These are phyloP conservation scores for Australoheros scitulus DNA, from an alignment of 2,113 vertebrate genomes.

Conservation along the genomic window DNA sequence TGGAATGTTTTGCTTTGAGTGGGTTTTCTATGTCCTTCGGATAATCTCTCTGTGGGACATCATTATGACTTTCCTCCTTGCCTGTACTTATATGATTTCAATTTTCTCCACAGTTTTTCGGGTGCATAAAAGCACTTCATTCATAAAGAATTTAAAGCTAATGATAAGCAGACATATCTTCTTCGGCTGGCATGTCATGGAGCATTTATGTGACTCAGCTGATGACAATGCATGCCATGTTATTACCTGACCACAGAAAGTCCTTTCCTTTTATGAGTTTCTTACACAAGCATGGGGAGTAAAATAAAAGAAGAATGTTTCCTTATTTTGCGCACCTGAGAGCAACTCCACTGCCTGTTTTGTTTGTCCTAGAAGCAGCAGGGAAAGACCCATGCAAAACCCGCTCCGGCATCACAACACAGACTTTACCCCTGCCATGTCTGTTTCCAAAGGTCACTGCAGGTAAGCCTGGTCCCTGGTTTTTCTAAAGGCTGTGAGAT, in stretches of 20 bases:
- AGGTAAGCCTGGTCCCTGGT: constrained; percentile 2
- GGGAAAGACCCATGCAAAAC: constrained; percentile 36
- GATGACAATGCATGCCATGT: constrained; percentile 75
- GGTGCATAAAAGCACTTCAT: background rate
- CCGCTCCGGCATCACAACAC: background rate
- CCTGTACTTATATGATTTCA: background rate
- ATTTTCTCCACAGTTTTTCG: background rate
- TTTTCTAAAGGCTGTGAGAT: background rate
- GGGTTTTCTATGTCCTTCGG: background rate
- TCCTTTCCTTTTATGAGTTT: constrained; percentile 77
- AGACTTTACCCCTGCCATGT: constrained; percentile 17
- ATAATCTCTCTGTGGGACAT: background rate
- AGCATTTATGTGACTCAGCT: constrained; percentile 76
- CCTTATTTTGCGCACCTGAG: constrained; percentile 66
- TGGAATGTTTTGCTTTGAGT: background rate
- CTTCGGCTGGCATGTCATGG: constrained; percentile 65
- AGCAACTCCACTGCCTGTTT: constrained; percentile 57
- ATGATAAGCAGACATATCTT: constrained; percentile 18
- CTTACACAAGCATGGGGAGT: constrained; percentile 59
- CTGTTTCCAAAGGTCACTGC: constrained; percentile 27
- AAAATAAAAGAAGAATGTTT: constrained; percentile 58
- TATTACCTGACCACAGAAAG: constrained; percentile 78
- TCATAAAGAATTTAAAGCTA: constrained; percentile 1
- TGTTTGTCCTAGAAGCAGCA: constrained; percentile 61
- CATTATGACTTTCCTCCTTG: background rate